Evolutionary conservation across 2,888 invertebrate genomes (phyloP).

Genomic region (Rhopalosiphum nymphaeae): DNA sequence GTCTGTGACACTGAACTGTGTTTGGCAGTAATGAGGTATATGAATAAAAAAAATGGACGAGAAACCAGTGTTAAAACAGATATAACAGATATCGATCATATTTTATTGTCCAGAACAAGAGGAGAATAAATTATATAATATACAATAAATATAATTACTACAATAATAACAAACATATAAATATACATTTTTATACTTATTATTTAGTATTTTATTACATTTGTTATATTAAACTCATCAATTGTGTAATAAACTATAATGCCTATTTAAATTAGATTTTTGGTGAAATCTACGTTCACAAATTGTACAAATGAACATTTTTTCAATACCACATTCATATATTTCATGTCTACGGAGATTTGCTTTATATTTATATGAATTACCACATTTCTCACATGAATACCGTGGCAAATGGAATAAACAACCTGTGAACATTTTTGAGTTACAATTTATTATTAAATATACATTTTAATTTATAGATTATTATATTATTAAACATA

Average conservation of each 20-base stretch:
- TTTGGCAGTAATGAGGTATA: not conserved
- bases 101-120: not conserved
- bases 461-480: not conserved
- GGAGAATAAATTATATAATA: not conserved
- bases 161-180: not conserved
- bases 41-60: not conserved
- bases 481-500: slow-evolving; percentile 24
- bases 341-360: slow-evolving; percentile 69
- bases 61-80: too few species aligned
- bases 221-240: not conserved
- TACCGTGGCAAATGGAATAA: slow-evolving; percentile 45
- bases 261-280: slow-evolving; percentile 67
- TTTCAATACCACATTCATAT: slow-evolving; percentile 71
- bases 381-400: slow-evolving; percentile 60
- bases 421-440: slow-evolving; percentile 38
- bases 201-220: not conserved
- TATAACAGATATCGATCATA: not conserved
- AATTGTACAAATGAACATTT: slow-evolving; percentile 70
- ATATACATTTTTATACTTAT: not conserved
- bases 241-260: slow-evolving; percentile 62
- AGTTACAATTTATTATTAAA: not conserved
- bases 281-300: slow-evolving; percentile 68
- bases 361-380: slow-evolving; percentile 66
- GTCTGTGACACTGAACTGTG: too few species aligned
- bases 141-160: not conserved